These are phyloP conservation scores for Orussus abietinus DNA, from an alignment of 1,140 invertebrate genomes.

Conservation along the genomic window DNA sequence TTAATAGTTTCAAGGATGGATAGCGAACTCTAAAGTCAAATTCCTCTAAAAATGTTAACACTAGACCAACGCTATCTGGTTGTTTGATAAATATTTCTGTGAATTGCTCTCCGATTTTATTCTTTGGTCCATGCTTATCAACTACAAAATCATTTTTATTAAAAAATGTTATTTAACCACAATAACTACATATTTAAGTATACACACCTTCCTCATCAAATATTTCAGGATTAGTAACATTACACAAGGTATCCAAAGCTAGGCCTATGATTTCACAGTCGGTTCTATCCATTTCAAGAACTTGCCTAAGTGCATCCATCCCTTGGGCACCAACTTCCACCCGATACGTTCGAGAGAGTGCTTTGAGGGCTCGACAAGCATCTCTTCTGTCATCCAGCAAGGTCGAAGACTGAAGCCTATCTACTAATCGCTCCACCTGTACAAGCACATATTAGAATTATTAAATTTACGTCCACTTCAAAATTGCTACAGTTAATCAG, in stretches of 20 bases:
- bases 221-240: constrained; percentile 80
- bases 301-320: constrained; percentile 81
- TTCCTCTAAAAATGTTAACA: constrained; percentile 89
- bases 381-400: constrained; percentile 91
- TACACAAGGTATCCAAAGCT: constrained; percentile 86
- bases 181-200: constrained; percentile 23
- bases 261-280: constrained; percentile 91
- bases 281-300: constrained; percentile 76
- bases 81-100: constrained; percentile 98
- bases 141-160: constrained; percentile 25
- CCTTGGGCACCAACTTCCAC: constrained; percentile 94
- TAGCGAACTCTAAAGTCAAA: constrained; percentile 91
- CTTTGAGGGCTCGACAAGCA: constrained; percentile 92
- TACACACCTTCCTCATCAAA: constrained; percentile 78
- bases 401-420: constrained; percentile 87
- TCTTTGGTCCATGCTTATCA: constrained; percentile 46
- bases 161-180: neutral
- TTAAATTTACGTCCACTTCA: too few relatives aligned
- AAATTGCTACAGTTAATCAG: too few relatives aligned
- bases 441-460: constrained; percentile 25
- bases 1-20: constrained; percentile 82
- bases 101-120: constrained; percentile 82
- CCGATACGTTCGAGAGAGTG: constrained; percentile 88
- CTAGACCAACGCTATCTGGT: constrained; percentile 76
- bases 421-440: constrained; percentile 89